phyloP scores from a whole-genome alignment of 92 coral and sea anemone species.

The Heliopora coerulea region DNA sequence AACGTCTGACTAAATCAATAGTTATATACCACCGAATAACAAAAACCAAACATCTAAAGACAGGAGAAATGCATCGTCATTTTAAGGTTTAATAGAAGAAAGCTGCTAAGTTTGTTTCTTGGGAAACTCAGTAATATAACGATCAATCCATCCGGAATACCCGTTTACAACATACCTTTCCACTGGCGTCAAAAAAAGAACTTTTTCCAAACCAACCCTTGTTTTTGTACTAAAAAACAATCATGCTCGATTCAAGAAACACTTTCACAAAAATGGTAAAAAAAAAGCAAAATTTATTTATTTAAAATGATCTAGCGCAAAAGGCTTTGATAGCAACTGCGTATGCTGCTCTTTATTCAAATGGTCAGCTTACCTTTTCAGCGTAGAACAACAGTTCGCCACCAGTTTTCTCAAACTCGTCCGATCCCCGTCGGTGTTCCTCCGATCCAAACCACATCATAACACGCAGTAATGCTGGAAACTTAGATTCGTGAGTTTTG shows the following conservation, averaged over 20 bases:
- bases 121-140: too few species aligned
- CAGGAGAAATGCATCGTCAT: too few species aligned
- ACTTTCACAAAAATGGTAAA: too few species aligned
- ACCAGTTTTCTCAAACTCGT: conserved; percentile 72
- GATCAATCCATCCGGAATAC: too few species aligned
- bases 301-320: too few species aligned
- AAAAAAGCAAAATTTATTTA: neutral
- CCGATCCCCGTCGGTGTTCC: conserved; percentile 82
- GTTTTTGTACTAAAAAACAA: conserved; percentile 77
- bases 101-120: too few species aligned
- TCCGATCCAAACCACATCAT: conserved; percentile 89
- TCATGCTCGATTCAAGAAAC: neutral
- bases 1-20: too few species aligned
- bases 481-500: conserved; percentile 72
- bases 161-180: conserved; percentile 65
- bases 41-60: too few species aligned
- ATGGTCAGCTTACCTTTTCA: conserved; percentile 71
- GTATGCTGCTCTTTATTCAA: too few species aligned
- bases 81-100: too few species aligned
- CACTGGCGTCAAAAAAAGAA: conserved; percentile 78
- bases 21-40: too few species aligned
- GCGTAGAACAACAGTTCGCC: conserved; percentile 90
- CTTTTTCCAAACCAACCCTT: conserved; percentile 70
- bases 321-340: too few species aligned
- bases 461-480: conserved; percentile 80